A percentile compares a stretch with the other conserved stretches of the same genome.
These are phyloP conservation scores for Lepeophtheirus salmonis DNA, from an alignment of 1,140 invertebrate species.

Conservation along the genomic window DNA sequence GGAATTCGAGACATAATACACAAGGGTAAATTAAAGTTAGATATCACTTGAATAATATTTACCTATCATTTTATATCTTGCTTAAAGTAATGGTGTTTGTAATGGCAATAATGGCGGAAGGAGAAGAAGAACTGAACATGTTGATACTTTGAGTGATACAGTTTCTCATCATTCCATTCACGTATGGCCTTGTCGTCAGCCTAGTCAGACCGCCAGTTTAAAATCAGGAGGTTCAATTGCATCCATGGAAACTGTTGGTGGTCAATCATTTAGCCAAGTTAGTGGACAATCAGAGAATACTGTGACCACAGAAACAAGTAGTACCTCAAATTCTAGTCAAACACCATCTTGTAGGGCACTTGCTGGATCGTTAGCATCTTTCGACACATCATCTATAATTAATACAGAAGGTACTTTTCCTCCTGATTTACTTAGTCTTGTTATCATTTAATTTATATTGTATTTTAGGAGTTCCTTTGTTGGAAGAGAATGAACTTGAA, in stretches of 20 bases:
- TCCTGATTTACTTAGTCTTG: slow-evolving; percentile 1
- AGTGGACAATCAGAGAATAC: neutral
- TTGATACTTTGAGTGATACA: slow-evolving; percentile 5
- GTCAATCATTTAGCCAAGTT: neutral
- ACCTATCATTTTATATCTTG: neutral
- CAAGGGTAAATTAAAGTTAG: neutral
- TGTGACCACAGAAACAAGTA: neutral
- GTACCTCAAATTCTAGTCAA: neutral
- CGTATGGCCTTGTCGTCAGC: neutral
- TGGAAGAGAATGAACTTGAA: slow-evolving; percentile 17
- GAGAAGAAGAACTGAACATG: neutral
- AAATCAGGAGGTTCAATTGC: slow-evolving; percentile 3
- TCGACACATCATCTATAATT: slow-evolving; percentile 31
- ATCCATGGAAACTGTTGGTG: neutral
- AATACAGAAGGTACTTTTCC: slow-evolving; percentile 35
- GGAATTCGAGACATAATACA: neutral
- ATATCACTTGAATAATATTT: neutral
- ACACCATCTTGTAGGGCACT: slow-evolving; percentile 17
- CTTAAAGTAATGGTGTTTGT: too few species aligned
- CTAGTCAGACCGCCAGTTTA: slow-evolving; percentile 5
- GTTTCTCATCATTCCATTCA: slow-evolving; percentile 14
- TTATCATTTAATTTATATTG: neutral
- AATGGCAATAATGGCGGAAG: neutral
- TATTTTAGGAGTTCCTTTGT: slow-evolving; percentile 9
- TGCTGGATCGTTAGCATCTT: slow-evolving; percentile 29